Evolutionary conservation across 2,797 vertebrate genomes (phyloP).

Genomic region (Pachyuromys duprasi): DNA sequence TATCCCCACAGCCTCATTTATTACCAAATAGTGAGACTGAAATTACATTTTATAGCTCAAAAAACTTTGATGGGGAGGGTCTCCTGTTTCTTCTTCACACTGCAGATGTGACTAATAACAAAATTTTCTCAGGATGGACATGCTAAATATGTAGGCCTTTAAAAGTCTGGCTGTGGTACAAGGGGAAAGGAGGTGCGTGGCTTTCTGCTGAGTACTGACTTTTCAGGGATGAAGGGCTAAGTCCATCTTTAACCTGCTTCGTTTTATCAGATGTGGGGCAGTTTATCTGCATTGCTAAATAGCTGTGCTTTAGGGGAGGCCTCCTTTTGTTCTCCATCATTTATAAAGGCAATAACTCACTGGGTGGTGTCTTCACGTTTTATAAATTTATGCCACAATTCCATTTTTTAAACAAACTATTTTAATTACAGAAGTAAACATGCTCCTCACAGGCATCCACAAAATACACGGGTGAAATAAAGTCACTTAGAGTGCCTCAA

Average conservation of each 20-base stretch:
- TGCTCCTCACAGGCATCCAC: conserved; percentile 55
- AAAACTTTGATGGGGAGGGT: not conserved
- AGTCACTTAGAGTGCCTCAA: conserved; percentile 51
- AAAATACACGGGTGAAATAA: conserved; percentile 68
- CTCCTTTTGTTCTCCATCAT: conserved; percentile 28
- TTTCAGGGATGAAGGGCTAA: conserved; percentile 32
- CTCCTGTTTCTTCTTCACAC: conserved; percentile 25
- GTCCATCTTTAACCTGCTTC: conserved; percentile 40
- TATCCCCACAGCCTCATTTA: not conserved
- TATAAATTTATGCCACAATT: conserved; percentile 51
- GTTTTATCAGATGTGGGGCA: not conserved
- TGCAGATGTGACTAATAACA: conserved; percentile 14
- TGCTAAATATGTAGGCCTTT: not conserved
- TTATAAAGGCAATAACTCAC: conserved; percentile 66
- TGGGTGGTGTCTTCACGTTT: conserved; percentile 59
- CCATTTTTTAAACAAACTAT: conserved; percentile 57
- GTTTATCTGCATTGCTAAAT: conserved; percentile 49
- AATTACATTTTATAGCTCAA: conserved; percentile 26
- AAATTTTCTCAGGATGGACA: conserved; percentile 5
- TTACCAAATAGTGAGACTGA: conserved; percentile 4
- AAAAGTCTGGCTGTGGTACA: not conserved
- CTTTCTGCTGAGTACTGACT: not conserved
- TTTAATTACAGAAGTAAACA: conserved; percentile 62
- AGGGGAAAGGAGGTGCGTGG: not conserved
- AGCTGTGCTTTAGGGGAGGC: conserved; percentile 22